phyloP scores from a whole-genome alignment of 2,113 vertebrate species.

The Clupea harengus region DNA sequence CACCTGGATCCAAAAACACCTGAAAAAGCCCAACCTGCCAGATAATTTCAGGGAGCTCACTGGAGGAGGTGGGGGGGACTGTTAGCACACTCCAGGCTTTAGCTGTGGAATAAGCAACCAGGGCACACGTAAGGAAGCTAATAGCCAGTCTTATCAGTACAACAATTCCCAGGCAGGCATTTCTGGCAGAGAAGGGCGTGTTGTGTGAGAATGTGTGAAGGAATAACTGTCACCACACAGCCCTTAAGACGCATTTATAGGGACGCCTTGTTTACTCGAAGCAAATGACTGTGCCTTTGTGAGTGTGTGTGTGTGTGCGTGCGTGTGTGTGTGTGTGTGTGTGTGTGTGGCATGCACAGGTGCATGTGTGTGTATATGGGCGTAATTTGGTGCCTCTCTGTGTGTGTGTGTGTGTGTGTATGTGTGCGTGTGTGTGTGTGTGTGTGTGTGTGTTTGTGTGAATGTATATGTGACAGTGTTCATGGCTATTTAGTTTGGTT shows the following conservation, averaged over 20 bases:
- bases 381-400: background rate
- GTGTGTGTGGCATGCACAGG: background rate
- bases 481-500: too few species aligned
- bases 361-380: background rate
- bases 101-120: background rate
- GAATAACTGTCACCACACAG: slow-evolving; percentile 19
- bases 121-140: background rate
- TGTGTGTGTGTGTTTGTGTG: too few species aligned
- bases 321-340: background rate
- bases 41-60: background rate
- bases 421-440: background rate
- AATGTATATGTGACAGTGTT: background rate
- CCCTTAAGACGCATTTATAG: slow-evolving; percentile 5
- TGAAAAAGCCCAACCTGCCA: background rate
- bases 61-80: background rate
- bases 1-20: background rate
- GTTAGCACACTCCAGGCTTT: background rate
- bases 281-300: background rate
- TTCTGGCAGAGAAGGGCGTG: background rate
- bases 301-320: background rate
- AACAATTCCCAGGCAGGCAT: background rate
- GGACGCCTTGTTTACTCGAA: background rate
- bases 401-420: background rate
- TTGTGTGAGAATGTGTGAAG: slow-evolving; percentile 17
- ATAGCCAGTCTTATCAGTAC: background rate